These are phyloP conservation scores for Gorsachius goisagi DNA, from an alignment of 2,113 vertebrate species.

Conservation along the genomic window DNA sequence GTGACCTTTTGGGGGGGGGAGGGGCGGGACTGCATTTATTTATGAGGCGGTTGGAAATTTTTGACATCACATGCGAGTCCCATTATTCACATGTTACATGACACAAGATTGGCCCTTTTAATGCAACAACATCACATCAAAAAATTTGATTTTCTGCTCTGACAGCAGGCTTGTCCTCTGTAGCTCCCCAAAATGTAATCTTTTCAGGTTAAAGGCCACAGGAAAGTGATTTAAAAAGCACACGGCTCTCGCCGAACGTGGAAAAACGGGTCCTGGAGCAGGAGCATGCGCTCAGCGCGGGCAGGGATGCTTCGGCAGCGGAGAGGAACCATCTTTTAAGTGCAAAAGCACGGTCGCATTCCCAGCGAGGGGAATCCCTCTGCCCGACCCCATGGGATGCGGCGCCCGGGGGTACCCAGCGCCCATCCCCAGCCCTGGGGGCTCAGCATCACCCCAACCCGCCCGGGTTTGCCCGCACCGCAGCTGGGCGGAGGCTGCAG, in stretches of 20 bases:
- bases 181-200: conserved; percentile 53
- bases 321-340: not conserved
- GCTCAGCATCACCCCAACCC: not conserved
- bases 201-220: conserved; percentile 56
- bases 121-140: conserved; percentile 71
- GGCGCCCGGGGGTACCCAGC: rapidly evolving
- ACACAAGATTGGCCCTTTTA: conserved; percentile 76
- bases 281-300: not conserved
- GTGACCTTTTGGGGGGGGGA: conserved; percentile 72
- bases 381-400: rapidly evolving
- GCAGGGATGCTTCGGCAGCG: not conserved
- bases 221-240: conserved; percentile 38
- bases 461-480: rapidly evolving
- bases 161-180: conserved; percentile 61
- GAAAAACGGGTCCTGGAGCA: not conserved
- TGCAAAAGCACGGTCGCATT: not conserved
- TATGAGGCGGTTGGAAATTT: conserved; percentile 74
- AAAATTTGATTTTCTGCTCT: conserved; percentile 71
- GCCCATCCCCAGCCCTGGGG: not conserved
- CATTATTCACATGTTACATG: conserved; percentile 78
- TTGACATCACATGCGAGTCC: conserved; percentile 75
- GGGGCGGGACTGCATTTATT: conserved; percentile 73
- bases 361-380: not conserved
- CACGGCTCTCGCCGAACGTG: not conserved
- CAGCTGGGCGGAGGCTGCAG: rapidly evolving